phyloP scores from a whole-genome alignment of 2,888 invertebrate genomes.

The Invenusta paracnida region DNA sequence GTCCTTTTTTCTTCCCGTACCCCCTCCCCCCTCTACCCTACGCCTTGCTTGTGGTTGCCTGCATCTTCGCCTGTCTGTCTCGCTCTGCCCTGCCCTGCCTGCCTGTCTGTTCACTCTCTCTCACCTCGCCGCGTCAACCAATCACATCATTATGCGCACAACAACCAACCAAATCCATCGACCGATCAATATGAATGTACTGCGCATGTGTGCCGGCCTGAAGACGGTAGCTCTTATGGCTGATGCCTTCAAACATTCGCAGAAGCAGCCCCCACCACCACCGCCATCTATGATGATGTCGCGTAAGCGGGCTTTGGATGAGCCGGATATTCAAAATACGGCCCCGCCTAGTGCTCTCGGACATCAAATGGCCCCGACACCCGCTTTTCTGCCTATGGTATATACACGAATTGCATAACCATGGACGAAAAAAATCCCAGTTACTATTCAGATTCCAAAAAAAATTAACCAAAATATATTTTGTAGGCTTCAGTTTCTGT shows the following conservation, averaged over 20 bases:
- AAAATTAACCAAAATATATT: too few species aligned
- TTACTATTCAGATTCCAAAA: too few species aligned
- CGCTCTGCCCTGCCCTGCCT: neutral
- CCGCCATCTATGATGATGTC: neutral
- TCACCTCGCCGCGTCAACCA: neutral
- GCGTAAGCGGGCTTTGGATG: neutral
- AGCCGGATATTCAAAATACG: slow-evolving; percentile 18
- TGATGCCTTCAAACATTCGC: too few species aligned
- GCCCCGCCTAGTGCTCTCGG: neutral
- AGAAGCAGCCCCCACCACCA: too few species aligned
- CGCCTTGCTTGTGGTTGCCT: slow-evolving; percentile 25
- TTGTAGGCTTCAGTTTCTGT: too few species aligned
- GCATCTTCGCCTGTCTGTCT: slow-evolving; percentile 17
- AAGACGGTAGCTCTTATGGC: too few species aligned
- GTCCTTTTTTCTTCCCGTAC: neutral
- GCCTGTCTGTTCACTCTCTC: neutral
- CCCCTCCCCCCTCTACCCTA: neutral
- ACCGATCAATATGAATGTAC: too few species aligned
- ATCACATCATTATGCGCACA: neutral
- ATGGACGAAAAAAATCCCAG: too few species aligned
- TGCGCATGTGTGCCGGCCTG: too few species aligned
- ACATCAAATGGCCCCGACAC: neutral
- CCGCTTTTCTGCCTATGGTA: neutral
- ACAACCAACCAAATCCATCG: too few species aligned
- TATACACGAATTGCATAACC: too few species aligned